Percentiles rank a stretch among this genome's conserved stretches.
Evolutionary conservation across 2,888 invertebrate genomes (phyloP).

Genomic region (Ormyrus nitidulus): DNA sequence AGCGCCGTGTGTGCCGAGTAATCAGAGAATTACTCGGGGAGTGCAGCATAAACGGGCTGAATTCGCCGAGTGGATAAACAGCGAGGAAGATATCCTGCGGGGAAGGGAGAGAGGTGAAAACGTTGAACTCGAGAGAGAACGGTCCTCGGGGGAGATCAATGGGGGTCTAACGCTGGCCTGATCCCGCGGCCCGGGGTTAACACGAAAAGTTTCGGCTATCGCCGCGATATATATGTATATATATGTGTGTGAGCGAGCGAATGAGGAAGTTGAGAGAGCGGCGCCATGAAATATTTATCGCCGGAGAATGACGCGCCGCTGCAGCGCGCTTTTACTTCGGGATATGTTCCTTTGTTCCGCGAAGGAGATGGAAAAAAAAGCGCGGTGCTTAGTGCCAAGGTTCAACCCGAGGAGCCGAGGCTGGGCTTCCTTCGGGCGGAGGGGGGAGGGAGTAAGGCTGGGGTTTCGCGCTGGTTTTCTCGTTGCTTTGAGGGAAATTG

Average conservation of each 20-base stretch:
- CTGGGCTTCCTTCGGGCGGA: too few species aligned
- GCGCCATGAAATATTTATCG: conserved; percentile 47
- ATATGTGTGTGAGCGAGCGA: background rate
- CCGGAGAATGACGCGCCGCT: background rate
- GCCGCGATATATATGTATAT: background rate
- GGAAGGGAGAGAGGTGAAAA: background rate
- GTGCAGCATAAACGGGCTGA: background rate
- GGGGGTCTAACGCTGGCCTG: conserved; percentile 21
- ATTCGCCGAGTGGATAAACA: conserved; percentile 7
- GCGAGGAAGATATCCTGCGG: conserved; percentile 3
- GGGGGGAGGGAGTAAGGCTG: too few species aligned
- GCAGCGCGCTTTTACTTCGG: conserved; percentile 3
- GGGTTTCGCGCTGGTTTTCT: too few species aligned
- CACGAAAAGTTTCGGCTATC: conserved; percentile 27
- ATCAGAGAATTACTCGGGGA: conserved; percentile 21
- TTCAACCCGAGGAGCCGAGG: too few species aligned
- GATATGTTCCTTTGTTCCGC: conserved; percentile 14
- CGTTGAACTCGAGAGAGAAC: conserved; percentile 11
- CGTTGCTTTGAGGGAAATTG: too few species aligned
- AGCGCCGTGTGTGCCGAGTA: background rate
- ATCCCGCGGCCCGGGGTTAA: conserved; percentile 30
- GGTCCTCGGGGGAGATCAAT: conserved; percentile 51
- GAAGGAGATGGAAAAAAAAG: background rate
- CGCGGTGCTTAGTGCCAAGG: too few species aligned
- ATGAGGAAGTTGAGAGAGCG: background rate